phyloP scores from a whole-genome alignment of 2,888 invertebrate genomes.

The Hoplodrina blanda region DNA sequence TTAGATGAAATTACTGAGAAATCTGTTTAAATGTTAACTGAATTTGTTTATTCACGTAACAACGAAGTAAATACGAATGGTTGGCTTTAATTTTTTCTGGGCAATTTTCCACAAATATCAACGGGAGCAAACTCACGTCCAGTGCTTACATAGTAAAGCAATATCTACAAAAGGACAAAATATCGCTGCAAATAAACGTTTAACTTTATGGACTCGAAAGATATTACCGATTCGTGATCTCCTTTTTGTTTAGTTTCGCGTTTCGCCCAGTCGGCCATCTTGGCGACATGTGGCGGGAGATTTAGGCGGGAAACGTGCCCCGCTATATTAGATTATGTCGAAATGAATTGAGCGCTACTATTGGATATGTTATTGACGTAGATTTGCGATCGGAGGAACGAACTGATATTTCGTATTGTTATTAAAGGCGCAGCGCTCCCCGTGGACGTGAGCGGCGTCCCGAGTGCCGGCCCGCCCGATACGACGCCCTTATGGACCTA shows the following conservation, averaged over 20 bases:
- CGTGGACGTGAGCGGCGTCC: slow-evolving; percentile 84
- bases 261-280: slow-evolving; percentile 89
- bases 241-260: slow-evolving; percentile 89
- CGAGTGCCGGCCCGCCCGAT: slow-evolving; percentile 77
- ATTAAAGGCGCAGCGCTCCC: slow-evolving; percentile 86
- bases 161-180: slow-evolving; percentile 90
- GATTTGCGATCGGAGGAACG: slow-evolving; percentile 91
- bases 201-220: slow-evolving; percentile 91
- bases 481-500: slow-evolving; percentile 87
- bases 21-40: slow-evolving; percentile 54
- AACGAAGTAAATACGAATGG: slow-evolving; percentile 36
- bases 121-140: slow-evolving; percentile 64
- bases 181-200: slow-evolving; percentile 91
- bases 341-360: slow-evolving; percentile 90
- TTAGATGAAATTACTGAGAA: slow-evolving; percentile 55
- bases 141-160: slow-evolving; percentile 85
- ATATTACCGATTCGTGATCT: slow-evolving; percentile 91
- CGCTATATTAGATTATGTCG: slow-evolving; percentile 90
- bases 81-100: slow-evolving; percentile 49
- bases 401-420: slow-evolving; percentile 91
- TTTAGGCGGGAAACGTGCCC: slow-evolving; percentile 90
- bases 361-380: slow-evolving; percentile 91
- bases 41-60: slow-evolving; percentile 56
- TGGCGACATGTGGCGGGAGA: slow-evolving; percentile 91
- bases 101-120: slow-evolving; percentile 64